phyloP scores from a whole-genome alignment of 2,113 vertebrate genomes.

The Mirza zaza region DNA sequence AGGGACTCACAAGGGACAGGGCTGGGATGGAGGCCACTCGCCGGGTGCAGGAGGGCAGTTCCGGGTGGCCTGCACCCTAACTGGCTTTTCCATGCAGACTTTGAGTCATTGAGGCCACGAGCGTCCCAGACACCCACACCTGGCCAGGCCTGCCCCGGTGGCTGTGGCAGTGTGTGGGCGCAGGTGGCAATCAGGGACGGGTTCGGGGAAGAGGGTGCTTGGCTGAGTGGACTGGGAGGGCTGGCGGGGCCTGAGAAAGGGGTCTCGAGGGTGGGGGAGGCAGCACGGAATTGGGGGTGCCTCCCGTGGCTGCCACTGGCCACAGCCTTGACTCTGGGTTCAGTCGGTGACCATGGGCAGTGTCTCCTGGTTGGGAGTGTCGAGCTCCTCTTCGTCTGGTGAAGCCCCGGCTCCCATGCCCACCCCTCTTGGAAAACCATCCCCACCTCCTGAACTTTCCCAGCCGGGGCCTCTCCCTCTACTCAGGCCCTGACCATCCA shows the following conservation, averaged over 20 bases:
- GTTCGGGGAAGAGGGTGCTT: not conserved
- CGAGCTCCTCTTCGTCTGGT: not conserved
- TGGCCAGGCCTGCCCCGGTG: not conserved
- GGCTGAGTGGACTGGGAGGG: not conserved
- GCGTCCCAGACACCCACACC: not conserved
- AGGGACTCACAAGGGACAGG: not conserved
- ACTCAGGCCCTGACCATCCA: not conserved
- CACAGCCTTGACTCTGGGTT: not conserved
- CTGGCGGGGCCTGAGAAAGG: not conserved
- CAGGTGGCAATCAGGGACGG: not conserved
- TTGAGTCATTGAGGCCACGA: not conserved
- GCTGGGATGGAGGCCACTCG: not conserved
- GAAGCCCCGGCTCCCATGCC: not conserved
- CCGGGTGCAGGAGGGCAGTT: not conserved
- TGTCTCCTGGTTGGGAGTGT: not conserved
- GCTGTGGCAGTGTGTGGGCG: too few species aligned
- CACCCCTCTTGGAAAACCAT: not conserved
- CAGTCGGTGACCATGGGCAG: not conserved
- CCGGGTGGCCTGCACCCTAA: not conserved
- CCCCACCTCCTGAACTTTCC: not conserved
- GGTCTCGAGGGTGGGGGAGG: not conserved
- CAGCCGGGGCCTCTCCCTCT: not conserved
- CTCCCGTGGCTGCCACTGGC: not conserved
- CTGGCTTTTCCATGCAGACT: not conserved
- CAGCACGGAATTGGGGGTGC: not conserved